Evolutionary conservation across 2,113 vertebrate species (phyloP).

Genomic region (Chloebia gouldiae): DNA sequence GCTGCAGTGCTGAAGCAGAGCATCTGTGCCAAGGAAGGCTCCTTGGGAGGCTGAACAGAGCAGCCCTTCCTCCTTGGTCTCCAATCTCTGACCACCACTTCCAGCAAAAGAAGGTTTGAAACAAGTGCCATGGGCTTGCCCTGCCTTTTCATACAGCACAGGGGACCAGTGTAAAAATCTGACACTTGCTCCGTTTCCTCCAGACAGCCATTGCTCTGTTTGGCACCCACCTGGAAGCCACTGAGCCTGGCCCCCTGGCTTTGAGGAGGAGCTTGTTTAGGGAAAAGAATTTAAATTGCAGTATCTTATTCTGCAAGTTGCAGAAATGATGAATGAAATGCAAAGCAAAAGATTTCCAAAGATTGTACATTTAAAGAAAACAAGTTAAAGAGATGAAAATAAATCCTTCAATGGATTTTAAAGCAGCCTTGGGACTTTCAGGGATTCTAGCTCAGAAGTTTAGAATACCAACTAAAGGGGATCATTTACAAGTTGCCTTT

Average conservation of each 20-base stretch:
- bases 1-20: not conserved
- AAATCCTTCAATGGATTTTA: not conserved
- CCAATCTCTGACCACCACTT: not conserved
- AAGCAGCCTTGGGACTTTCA: not conserved
- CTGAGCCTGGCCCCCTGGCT: fast-evolving
- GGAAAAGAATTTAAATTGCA: not conserved
- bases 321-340: not conserved
- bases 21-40: not conserved
- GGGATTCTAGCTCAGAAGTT: not conserved
- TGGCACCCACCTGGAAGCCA: too few species aligned
- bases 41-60: fast-evolving
- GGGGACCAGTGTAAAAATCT: not conserved
- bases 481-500: not conserved
- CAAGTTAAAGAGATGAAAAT: not conserved
- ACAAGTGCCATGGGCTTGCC: not conserved
- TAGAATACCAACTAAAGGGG: not conserved
- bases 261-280: not conserved
- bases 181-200: not conserved
- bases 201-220: fast-evolving
- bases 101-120: not conserved
- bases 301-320: not conserved
- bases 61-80: not conserved
- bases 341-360: not conserved
- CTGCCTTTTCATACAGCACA: not conserved
- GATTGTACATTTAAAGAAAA: not conserved